Base-by-base conservation (phyloP, 2,113 vertebrate species). In the Callipepla squamata region DNA sequence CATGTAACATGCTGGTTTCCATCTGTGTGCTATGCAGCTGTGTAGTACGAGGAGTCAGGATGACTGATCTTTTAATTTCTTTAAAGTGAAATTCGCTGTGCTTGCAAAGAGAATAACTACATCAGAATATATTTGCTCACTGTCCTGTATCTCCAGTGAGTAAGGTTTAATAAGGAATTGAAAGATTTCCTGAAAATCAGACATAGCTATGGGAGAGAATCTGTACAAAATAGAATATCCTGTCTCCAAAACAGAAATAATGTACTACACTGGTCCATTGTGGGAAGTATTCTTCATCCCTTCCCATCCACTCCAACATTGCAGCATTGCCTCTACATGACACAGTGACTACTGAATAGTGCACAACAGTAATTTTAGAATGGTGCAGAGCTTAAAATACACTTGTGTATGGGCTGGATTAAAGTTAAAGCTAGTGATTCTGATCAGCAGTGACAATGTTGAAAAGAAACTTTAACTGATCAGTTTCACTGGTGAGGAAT, bases 1-100 rank as follows among this genome's bases (percentile, higher is more conserved):
- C 21, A 66, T 0, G 1, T 17, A 65, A 76, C 0, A 0, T 30
- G 32, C 9, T 40, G 40, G 5, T 47, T 89, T 45, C 25, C 8
- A 26, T 45, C 28, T 57, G 13, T 7, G 45, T 40, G 9, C 17
- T 76, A 13, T 34, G 14, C 59, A 80, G 6, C 25, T 44, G 19
- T 12, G 44, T 55, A 55, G 18, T 28, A 23, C 8, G 0, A 3
- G 26, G 30, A 73, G 38, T 28, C 26, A 76, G 34, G 25, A 58
- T 32, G 34, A 67, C 7, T 7, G 47, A 12, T n/a, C 51, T 58
- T 70, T 45, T 70, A 45, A 30, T 14, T 7, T 65, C 42, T 66
- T 48, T n/a, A 50, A 73, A 58, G 40, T 30, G 32, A n/a, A 61
- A 45, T 40, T 66, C 76, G 20, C 36, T 76, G 48, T 12, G 10